Percentiles rank a stretch among this genome's conserved stretches.
These are phyloP conservation scores for Thera britannica DNA, from an alignment of 2,888 invertebrate species.

Conservation along the genomic window DNA sequence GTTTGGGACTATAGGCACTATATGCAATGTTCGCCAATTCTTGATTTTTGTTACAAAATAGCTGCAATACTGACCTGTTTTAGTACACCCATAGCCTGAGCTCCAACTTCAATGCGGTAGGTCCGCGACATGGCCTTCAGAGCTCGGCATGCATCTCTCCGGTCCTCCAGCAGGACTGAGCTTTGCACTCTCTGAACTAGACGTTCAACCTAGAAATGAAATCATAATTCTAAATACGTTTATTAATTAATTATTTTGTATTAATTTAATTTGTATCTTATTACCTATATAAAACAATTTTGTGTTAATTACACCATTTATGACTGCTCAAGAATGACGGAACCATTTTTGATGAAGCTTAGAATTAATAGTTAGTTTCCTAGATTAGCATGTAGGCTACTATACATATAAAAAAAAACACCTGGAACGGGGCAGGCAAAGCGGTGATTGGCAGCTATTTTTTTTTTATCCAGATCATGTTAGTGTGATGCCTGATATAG, in stretches of 20 bases:
- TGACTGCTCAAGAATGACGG: neutral
- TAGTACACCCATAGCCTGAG: conserved; percentile 93
- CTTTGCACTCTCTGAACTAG: conserved; percentile 96
- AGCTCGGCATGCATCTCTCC: conserved; percentile 98
- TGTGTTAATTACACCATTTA: no score
- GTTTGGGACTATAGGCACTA: no score
- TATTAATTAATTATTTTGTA: no score
- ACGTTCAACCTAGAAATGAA: conserved; percentile 90
- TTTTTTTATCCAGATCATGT: no score
- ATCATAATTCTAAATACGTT: neutral
- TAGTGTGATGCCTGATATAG: no score
- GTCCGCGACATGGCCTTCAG: conserved; percentile 95
- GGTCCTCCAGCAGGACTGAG: conserved; percentile 96
- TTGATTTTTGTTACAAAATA: no score
- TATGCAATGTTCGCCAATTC: no score
- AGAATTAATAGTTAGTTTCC: neutral
- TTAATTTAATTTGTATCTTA: no score
- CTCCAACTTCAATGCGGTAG: conserved; percentile 98
- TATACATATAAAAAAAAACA: no score
- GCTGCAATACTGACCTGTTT: conserved; percentile 71
- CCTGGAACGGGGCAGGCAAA: no score
- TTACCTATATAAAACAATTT: no score
- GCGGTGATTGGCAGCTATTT: no score
- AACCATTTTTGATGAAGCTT: neutral
- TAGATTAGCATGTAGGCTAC: neutral